These are phyloP conservation scores for Aplysia californica DNA, from an alignment of 1,140 invertebrate genomes.

Conservation along the genomic window DNA sequence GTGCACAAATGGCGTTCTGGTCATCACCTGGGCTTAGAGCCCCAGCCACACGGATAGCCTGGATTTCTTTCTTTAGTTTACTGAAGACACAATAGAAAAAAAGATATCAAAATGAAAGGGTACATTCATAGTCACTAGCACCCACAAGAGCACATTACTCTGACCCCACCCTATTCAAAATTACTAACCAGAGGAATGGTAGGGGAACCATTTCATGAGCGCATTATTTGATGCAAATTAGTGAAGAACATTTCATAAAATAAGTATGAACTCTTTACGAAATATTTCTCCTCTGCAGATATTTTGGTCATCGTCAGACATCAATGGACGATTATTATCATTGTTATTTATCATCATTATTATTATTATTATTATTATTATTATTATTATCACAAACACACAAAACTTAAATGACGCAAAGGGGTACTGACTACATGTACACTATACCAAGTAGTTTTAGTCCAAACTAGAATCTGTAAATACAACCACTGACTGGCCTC, in stretches of 20 bases:
- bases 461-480: not conserved
- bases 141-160: not conserved
- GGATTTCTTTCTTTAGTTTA: conserved; percentile 17
- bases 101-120: not conserved
- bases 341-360: no score
- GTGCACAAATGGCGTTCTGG: conserved; percentile 22
- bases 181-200: no score
- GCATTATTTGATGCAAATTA: not conserved
- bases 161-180: not conserved
- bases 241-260: not conserved
- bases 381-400: not conserved
- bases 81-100: not conserved
- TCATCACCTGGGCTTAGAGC: conserved; percentile 4
- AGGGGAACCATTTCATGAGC: not conserved
- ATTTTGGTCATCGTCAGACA: no score
- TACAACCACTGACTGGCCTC: not conserved
- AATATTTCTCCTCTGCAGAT: no score
- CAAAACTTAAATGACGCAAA: no score
- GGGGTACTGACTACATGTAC: no score
- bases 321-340: no score
- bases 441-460: not conserved
- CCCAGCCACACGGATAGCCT: conserved; percentile 8
- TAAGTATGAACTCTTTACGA: not conserved
- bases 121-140: not conserved
- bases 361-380: not conserved